Evolutionary conservation across 1,140 invertebrate genomes (phyloP).

Genomic region (Hirudo medicinalis): DNA sequence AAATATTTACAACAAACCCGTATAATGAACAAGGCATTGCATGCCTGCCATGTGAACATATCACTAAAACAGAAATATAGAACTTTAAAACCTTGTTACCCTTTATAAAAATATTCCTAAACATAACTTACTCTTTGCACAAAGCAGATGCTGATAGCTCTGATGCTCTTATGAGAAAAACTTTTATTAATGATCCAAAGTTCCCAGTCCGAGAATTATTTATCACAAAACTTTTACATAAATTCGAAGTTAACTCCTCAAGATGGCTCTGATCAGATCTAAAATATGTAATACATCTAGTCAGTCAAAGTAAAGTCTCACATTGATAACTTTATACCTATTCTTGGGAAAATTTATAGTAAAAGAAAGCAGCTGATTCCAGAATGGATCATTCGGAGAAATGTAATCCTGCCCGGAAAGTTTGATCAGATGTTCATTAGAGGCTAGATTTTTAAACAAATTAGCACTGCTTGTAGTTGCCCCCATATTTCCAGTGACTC

Average conservation of each 20-base stretch:
- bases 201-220: constrained; percentile 77
- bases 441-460: too few species aligned
- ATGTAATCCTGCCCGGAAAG: constrained; percentile 67
- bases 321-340: constrained; percentile 12
- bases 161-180: constrained; percentile 61
- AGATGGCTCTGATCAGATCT: constrained; percentile 65
- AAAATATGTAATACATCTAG: constrained; percentile 22
- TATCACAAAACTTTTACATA: constrained; percentile 38
- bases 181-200: constrained; percentile 66
- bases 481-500: too few species aligned
- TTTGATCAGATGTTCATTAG: constrained; percentile 61
- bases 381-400: constrained; percentile 75
- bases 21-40: constrained; percentile 81
- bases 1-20: constrained; percentile 76
- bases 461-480: too few species aligned
- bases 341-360: constrained; percentile 51
- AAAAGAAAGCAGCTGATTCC: constrained; percentile 81
- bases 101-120: neutral
- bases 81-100: neutral
- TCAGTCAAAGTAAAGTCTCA: neutral
- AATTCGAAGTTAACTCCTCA: constrained; percentile 55
- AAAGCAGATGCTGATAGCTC: constrained; percentile 67
- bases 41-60: constrained; percentile 83
- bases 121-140: constrained; percentile 61
- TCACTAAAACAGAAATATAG: constrained; percentile 50